phyloP scores from a whole-genome alignment of 2,888 invertebrate genomes.

The Acrobasis consociella region DNA sequence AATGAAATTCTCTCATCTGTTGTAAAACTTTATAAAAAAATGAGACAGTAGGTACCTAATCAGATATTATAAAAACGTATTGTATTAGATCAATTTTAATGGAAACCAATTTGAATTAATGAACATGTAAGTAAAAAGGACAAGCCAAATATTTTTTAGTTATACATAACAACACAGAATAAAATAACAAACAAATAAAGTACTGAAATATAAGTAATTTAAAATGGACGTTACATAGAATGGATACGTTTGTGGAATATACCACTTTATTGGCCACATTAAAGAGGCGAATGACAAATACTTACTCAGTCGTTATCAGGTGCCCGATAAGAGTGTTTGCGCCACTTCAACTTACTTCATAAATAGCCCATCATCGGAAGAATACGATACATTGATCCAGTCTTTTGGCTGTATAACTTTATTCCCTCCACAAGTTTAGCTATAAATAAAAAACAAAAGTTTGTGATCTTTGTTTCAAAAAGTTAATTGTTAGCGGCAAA shows the following conservation, averaged over 20 bases:
- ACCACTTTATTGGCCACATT: conserved; percentile 29
- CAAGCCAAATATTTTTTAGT: not conserved
- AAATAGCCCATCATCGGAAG: conserved; percentile 56
- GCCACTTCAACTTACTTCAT: conserved; percentile 58
- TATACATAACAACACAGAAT: not conserved
- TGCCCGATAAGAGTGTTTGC: conserved; percentile 67
- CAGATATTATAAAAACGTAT: too few relatives aligned
- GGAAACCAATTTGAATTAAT: too few relatives aligned
- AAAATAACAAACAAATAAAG: conserved; percentile 18
- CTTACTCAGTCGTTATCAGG: conserved; percentile 60
- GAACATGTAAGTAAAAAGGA: too few relatives aligned
- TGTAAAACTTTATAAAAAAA: too few relatives aligned
- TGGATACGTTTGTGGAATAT: conserved; percentile 15
- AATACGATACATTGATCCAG: conserved; percentile 48
- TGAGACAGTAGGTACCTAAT: too few relatives aligned
- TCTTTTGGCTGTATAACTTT: conserved; percentile 30
- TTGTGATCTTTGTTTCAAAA: conserved; percentile 24
- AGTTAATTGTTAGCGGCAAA: conserved; percentile 13
- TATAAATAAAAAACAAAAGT: conserved; percentile 24
- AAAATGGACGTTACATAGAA: too few relatives aligned
- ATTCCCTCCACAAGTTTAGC: conserved; percentile 26
- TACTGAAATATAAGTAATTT: not conserved
- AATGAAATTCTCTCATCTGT: too few relatives aligned
- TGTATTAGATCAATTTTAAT: too few relatives aligned
- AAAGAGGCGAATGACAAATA: conserved; percentile 68